phyloP scores from a whole-genome alignment of 2,797 vertebrate species.

The Mycteria americana region DNA sequence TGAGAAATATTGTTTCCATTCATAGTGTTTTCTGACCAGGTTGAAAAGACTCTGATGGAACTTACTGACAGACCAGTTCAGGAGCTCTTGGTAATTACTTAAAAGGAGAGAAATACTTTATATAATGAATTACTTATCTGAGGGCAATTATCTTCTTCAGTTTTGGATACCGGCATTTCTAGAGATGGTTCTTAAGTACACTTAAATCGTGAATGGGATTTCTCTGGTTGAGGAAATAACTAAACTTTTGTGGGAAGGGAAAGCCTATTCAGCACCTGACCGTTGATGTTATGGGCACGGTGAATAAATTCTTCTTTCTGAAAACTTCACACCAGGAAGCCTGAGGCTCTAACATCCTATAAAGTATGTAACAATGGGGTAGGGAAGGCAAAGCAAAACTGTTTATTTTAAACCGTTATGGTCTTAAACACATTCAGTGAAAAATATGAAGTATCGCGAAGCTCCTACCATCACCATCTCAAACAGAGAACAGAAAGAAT shows the following conservation, averaged over 20 bases:
- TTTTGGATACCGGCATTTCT: not conserved
- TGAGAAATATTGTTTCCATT: not conserved
- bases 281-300: not conserved
- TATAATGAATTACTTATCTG: not conserved
- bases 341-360: not conserved
- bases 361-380: not conserved
- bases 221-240: constrained; percentile 15
- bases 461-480: not conserved
- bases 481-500: constrained; percentile 11
- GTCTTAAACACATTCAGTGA: constrained; percentile 3
- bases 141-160: not conserved
- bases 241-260: not conserved
- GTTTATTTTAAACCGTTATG: not conserved
- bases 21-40: not conserved
- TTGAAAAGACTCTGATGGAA: not conserved
- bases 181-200: not conserved
- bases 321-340: not conserved
- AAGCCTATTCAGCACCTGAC: not conserved
- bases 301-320: constrained; percentile 11
- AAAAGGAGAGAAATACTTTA: not conserved
- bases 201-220: not conserved
- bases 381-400: constrained; percentile 7
- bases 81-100: not conserved
- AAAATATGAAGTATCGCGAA: not conserved
- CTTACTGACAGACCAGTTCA: not conserved